Evolutionary conservation across 1,140 invertebrate species (phyloP).

Genomic region (Anadara kagoshimensis): DNA sequence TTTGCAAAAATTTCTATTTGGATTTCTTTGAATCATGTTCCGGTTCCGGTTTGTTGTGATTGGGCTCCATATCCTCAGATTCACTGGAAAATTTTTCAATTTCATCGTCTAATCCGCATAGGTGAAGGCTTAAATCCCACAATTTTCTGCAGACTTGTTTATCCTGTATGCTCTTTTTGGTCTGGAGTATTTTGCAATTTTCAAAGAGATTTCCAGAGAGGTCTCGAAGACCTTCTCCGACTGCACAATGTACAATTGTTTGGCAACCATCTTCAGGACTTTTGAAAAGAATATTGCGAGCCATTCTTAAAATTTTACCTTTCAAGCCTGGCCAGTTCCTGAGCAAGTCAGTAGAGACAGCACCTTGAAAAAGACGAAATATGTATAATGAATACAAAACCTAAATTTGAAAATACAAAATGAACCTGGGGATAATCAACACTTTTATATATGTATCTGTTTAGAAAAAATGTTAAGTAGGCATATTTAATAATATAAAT

Average conservation of each 20-base stretch:
- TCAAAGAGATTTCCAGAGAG: constrained; percentile 63
- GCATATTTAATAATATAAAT: no score
- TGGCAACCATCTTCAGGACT: constrained; percentile 66
- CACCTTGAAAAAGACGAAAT: constrained; percentile 38
- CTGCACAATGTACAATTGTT: constrained; percentile 65
- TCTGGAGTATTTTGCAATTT: constrained; percentile 57
- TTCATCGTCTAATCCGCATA: constrained; percentile 54
- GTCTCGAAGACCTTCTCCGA: constrained; percentile 58
- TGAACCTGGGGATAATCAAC: no score
- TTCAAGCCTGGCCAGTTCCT: constrained; percentile 62
- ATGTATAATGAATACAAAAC: background rate
- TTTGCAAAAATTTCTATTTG: no score
- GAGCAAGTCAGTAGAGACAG: constrained; percentile 56
- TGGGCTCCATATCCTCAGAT: no score
- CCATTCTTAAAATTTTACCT: constrained; percentile 55
- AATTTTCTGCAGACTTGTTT: constrained; percentile 51
- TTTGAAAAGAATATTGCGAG: constrained; percentile 63
- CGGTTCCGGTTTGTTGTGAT: no score
- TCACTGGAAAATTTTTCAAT: constrained; percentile 5
- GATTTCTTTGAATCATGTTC: no score
- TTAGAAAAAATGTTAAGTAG: no score
- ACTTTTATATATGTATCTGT: no score
- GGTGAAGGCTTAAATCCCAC: constrained; percentile 60
- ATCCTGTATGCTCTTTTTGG: constrained; percentile 49
- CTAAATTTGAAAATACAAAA: background rate